Conservation (phyloP, 2,888 invertebrate species). For the Chrysodeixis includens region DNA sequence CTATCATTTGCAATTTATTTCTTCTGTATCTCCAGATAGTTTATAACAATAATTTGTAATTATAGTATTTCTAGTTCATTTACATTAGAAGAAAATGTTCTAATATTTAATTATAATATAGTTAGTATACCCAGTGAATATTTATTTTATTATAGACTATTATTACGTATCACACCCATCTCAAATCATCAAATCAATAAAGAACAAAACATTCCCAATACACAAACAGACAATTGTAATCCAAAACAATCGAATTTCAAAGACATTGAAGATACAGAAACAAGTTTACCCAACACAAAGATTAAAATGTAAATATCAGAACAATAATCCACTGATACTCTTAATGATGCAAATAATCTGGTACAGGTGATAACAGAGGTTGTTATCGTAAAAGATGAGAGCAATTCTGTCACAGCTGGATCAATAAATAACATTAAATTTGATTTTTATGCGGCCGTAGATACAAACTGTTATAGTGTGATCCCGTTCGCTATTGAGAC, state of each 20-base stretch:
- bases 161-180: too few species aligned
- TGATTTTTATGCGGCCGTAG: conserved; percentile 43
- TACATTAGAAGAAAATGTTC: too few species aligned
- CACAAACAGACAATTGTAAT: neutral
- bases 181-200: neutral
- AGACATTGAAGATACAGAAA: neutral
- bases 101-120: too few species aligned
- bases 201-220: neutral
- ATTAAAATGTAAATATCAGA: conserved; percentile 7
- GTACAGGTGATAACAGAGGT: conserved; percentile 27
- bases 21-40: too few species aligned
- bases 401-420: conserved; percentile 16
- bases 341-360: conserved; percentile 19
- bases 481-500: conserved; percentile 14
- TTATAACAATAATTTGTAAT: too few species aligned
- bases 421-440: conserved; percentile 47
- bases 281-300: conserved; percentile 1
- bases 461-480: conserved; percentile 37
- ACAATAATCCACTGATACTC: conserved; percentile 13
- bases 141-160: too few species aligned
- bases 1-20: too few species aligned
- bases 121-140: too few species aligned
- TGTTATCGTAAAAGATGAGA: conserved; percentile 19
- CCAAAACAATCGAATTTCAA: conserved; percentile 3
- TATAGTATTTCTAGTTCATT: too few species aligned